phyloP scores from a whole-genome alignment of 1,140 invertebrate species.

The Drosophila kanapiae region DNA sequence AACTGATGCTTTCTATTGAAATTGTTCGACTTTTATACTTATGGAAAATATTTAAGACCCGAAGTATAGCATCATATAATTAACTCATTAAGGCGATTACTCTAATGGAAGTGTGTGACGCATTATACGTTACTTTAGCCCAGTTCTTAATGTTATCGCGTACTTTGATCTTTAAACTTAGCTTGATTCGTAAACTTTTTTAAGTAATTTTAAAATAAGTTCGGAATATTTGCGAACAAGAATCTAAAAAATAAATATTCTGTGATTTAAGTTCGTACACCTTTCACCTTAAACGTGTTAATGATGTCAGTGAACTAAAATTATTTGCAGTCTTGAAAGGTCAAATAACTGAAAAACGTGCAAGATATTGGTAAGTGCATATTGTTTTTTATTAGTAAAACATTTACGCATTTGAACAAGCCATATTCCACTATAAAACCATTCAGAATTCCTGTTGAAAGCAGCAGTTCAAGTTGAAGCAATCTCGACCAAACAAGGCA shows the following conservation, averaged over 20 bases:
- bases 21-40: slow-evolving; percentile 4
- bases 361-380: not conserved
- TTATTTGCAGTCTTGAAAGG: not conserved
- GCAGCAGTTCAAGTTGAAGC: slow-evolving; percentile 6
- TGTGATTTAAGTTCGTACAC: not conserved
- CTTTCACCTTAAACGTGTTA: not conserved
- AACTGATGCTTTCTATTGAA: slow-evolving; percentile 5
- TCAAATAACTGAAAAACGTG: not conserved
- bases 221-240: not conserved
- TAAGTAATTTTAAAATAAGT: not conserved
- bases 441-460: not conserved
- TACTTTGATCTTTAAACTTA: not conserved
- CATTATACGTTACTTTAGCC: not conserved
- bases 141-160: not conserved
- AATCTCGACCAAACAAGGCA: not conserved
- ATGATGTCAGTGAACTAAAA: not conserved
- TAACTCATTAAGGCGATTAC: not conserved
- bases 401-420: too few species aligned
- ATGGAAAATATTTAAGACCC: not conserved
- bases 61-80: not conserved
- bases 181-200: not conserved
- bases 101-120: not conserved
- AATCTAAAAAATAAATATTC: not conserved
- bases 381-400: not conserved
- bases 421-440: not conserved